phyloP scores from a whole-genome alignment of 2,888 invertebrate species.

The Meteorus cinctellus region DNA sequence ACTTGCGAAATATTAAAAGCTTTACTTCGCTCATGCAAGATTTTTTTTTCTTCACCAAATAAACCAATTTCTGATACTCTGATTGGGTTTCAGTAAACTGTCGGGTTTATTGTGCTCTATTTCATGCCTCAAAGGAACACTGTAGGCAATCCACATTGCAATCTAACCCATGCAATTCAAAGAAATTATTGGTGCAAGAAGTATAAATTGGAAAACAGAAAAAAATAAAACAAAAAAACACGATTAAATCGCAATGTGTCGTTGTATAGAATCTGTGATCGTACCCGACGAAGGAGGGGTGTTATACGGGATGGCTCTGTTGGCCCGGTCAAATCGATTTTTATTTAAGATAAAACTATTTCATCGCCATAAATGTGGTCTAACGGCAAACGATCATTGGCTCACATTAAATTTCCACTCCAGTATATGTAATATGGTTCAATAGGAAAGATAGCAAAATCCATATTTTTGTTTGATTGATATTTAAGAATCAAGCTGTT shows the following conservation, averaged over 20 bases:
- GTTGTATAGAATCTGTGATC: constrained; percentile 31
- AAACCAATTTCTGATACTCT: too few relatives aligned
- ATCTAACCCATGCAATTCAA: not conserved
- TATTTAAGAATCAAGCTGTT: too few relatives aligned
- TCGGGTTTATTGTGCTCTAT: not conserved
- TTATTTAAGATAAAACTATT: constrained; percentile 4
- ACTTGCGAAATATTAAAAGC: too few relatives aligned
- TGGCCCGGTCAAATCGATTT: constrained; percentile 1
- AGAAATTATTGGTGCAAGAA: constrained; percentile 16
- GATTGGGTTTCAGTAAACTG: too few relatives aligned
- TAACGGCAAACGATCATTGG: not conserved
- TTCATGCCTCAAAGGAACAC: not conserved
- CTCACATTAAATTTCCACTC: constrained; percentile 9
- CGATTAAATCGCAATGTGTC: constrained; percentile 44
- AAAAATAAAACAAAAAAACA: not conserved
- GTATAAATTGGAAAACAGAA: constrained; percentile 36
- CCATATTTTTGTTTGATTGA: too few relatives aligned
- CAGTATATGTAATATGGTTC: constrained; percentile 4
- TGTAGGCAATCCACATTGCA: constrained; percentile 19
- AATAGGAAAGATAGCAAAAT: not conserved
- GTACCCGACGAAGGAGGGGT: constrained; percentile 15
- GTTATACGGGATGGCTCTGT: constrained; percentile 2
- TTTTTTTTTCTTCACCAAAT: too few relatives aligned
- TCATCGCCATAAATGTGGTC: not conserved
- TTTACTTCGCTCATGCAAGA: too few relatives aligned